phyloP scores from a whole-genome alignment of 2,888 invertebrate species.

The Microplitis manilae region DNA sequence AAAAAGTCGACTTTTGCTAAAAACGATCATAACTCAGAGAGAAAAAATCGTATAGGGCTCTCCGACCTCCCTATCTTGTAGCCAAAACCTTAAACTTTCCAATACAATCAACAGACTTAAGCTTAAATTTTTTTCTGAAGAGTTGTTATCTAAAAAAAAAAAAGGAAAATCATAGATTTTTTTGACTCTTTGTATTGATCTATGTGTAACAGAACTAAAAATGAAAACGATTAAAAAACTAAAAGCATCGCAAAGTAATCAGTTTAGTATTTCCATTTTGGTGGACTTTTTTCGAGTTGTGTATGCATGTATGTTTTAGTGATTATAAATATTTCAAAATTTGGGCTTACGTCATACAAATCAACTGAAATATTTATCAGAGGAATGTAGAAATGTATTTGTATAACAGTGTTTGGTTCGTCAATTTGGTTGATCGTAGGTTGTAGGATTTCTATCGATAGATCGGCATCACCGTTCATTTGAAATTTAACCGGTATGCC shows the following conservation, averaged over 20 bases:
- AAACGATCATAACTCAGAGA: too few species aligned
- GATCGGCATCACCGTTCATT: background rate
- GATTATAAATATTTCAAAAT: too few species aligned
- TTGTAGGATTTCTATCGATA: background rate
- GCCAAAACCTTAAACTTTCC: too few species aligned
- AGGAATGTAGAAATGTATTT: background rate
- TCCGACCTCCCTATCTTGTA: too few species aligned
- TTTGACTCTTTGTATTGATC: background rate
- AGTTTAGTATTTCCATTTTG: too few species aligned
- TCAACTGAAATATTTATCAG: background rate
- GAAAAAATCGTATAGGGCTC: too few species aligned
- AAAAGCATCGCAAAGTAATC: background rate
- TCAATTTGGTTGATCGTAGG: slow-evolving; percentile 2
- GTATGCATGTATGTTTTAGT: too few species aligned
- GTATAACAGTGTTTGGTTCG: background rate
- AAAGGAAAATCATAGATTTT: background rate
- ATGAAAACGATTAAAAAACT: background rate
- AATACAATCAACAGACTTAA: too few species aligned
- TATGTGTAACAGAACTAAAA: background rate
- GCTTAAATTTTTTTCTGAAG: too few species aligned
- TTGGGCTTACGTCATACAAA: background rate
- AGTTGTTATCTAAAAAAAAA: too few species aligned
- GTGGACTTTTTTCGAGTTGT: too few species aligned
- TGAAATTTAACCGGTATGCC: slow-evolving; percentile 15
- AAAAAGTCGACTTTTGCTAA: too few species aligned